A percentile compares a stretch with the other conserved stretches of the same genome.
phyloP scores from a whole-genome alignment of 2,797 vertebrate genomes.

The Hyperoplus immaculatus region DNA sequence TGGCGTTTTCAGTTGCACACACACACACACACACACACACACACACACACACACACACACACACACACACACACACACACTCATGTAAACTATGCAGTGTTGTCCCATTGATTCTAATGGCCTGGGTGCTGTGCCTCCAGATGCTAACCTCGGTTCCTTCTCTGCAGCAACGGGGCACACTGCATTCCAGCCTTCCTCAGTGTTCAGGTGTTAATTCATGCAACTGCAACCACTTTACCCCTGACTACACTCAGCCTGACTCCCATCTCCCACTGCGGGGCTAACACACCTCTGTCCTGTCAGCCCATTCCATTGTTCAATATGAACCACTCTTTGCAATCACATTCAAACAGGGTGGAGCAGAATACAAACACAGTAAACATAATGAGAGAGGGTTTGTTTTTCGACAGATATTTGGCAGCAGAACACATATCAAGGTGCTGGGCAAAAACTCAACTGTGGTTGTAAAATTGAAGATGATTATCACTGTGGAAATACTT shows the following conservation, averaged over 20 bases:
- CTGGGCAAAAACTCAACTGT: slow-evolving; percentile 12
- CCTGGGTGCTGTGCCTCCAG: slow-evolving; percentile 71
- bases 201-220: slow-evolving; percentile 84
- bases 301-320: slow-evolving; percentile 19
- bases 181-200: slow-evolving; percentile 49
- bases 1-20: background rate
- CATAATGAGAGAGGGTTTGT: background rate
- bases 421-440: slow-evolving; percentile 16
- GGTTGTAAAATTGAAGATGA: slow-evolving; percentile 52
- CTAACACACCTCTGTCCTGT: slow-evolving; percentile 30
- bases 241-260: slow-evolving; percentile 69
- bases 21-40: too few relatives aligned
- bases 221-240: slow-evolving; percentile 73
- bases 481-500: slow-evolving; percentile 59
- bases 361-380: slow-evolving; percentile 9
- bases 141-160: slow-evolving; percentile 68
- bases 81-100: slow-evolving; percentile 27
- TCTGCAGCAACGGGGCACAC: slow-evolving; percentile 47
- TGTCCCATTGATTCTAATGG: slow-evolving; percentile 68
- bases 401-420: slow-evolving; percentile 46
- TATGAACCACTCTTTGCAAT: slow-evolving; percentile 4
- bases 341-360: background rate
- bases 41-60: too few relatives aligned
- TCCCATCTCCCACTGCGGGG: slow-evolving; percentile 48
- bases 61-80: too few relatives aligned